Evolutionary conservation across 2,797 vertebrate genomes (phyloP).

Genomic region (Malurus leucopterus): DNA sequence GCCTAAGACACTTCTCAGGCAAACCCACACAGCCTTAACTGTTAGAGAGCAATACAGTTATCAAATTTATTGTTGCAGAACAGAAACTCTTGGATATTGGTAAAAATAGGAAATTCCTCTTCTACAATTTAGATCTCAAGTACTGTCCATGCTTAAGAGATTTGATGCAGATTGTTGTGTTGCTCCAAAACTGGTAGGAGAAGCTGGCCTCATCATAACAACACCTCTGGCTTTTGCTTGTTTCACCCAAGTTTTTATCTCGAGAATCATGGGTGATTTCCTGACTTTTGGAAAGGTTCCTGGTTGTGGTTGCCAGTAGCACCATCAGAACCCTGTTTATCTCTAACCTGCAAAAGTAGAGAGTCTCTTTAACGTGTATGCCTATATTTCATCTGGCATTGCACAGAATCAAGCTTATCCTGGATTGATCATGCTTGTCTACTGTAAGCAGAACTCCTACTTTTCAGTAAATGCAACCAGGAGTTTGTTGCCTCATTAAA

Average conservation of each 20-base stretch:
- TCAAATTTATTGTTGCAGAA: not conserved
- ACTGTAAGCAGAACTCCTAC: not conserved
- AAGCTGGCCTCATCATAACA: conserved; percentile 26
- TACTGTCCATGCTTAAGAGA: not conserved
- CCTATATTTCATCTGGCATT: not conserved
- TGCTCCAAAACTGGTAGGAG: conserved; percentile 20
- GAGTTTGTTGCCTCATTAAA: not conserved
- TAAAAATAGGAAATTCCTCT: not conserved
- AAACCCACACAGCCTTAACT: not conserved
- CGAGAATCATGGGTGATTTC: not conserved
- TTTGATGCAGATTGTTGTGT: not conserved
- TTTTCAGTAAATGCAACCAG: not conserved
- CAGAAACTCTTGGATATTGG: not conserved
- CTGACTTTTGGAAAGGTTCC: not conserved
- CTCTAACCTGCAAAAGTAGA: not conserved
- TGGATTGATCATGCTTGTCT: not conserved
- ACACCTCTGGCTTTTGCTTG: not conserved
- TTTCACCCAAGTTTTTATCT: not conserved
- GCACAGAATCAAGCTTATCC: not conserved
- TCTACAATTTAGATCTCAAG: not conserved
- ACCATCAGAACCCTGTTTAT: not conserved
- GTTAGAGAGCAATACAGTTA: not conserved
- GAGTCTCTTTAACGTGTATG: not conserved
- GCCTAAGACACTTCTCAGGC: not conserved
- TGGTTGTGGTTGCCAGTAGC: not conserved